Percentiles rank a stretch among this genome's conserved stretches.
phyloP scores from a whole-genome alignment of 2,113 vertebrate species.

The Zosterops borbonicus region DNA sequence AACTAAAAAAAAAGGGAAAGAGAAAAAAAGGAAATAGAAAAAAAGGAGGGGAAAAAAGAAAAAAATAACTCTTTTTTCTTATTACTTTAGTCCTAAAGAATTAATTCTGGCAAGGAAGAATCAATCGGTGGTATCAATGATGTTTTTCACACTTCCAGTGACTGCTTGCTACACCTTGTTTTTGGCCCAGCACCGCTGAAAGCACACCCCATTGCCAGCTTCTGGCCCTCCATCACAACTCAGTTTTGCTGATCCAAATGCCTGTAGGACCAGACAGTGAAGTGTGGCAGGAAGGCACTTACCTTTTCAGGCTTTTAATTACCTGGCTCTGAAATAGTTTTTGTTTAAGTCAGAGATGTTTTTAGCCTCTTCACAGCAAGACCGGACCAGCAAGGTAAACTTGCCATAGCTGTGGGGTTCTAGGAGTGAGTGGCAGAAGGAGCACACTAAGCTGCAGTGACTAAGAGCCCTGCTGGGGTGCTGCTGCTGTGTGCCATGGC shows the following conservation, averaged over 20 bases:
- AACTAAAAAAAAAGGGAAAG: no score
- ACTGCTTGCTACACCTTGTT: accelerated
- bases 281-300: not conserved
- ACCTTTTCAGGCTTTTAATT: not conserved
- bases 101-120: not conserved
- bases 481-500: not conserved
- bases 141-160: not conserved
- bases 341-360: not conserved
- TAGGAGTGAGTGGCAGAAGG: not conserved
- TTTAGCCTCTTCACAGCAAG: not conserved
- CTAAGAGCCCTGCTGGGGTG: not conserved
- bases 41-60: not conserved
- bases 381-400: not conserved
- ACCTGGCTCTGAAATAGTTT: not conserved
- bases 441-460: not conserved
- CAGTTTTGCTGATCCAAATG: no score
- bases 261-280: not conserved
- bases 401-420: not conserved
- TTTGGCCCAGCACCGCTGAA: not conserved
- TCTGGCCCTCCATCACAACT: not conserved
- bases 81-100: not conserved
- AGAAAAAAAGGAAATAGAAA: accelerated
- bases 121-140: no score
- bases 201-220: not conserved
- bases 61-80: not conserved